Conservation (phyloP, 2,888 invertebrate genomes). For the Cryptophagus acutangulus region DNA sequence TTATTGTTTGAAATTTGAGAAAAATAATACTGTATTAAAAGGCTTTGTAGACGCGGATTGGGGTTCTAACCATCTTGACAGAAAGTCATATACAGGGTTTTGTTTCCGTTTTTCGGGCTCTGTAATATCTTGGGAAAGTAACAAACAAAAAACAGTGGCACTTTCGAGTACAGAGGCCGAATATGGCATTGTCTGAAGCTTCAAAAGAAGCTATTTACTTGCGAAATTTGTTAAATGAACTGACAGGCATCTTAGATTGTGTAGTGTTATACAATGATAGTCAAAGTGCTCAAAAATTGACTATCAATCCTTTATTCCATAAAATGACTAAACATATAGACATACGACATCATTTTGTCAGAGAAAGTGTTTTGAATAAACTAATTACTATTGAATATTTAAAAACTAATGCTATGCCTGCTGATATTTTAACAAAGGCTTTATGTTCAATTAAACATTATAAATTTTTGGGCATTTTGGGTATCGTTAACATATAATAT, state of each 20-base stretch:
- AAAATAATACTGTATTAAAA: neutral
- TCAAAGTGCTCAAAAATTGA: too few species aligned
- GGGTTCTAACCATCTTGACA: neutral
- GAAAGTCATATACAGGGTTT: constrained; percentile 6
- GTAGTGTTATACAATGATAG: too few species aligned
- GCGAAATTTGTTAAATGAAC: constrained; percentile 5
- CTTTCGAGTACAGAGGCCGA: constrained; percentile 8
- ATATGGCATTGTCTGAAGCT: constrained; percentile 5
- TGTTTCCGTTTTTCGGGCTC: neutral
- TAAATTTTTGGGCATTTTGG: constrained; percentile 4
- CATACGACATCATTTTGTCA: too few species aligned
- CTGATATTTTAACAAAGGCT: constrained; percentile 8
- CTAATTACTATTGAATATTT: too few species aligned
- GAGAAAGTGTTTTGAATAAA: constrained; percentile 4
- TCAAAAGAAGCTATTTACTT: constrained; percentile 7
- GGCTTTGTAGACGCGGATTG: neutral
- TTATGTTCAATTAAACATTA: constrained; percentile 3
- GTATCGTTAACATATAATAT: too few species aligned
- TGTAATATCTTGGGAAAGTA: constrained; percentile 5
- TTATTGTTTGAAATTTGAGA: too few species aligned
- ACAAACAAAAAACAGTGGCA: too few species aligned
- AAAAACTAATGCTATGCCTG: constrained; percentile 6
- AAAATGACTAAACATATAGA: constrained; percentile 7
- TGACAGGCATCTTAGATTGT: neutral
- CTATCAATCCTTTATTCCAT: constrained; percentile 9